Evolutionary conservation across 1,140 invertebrate species (phyloP).

Genomic region (Prorops nasuta): DNA sequence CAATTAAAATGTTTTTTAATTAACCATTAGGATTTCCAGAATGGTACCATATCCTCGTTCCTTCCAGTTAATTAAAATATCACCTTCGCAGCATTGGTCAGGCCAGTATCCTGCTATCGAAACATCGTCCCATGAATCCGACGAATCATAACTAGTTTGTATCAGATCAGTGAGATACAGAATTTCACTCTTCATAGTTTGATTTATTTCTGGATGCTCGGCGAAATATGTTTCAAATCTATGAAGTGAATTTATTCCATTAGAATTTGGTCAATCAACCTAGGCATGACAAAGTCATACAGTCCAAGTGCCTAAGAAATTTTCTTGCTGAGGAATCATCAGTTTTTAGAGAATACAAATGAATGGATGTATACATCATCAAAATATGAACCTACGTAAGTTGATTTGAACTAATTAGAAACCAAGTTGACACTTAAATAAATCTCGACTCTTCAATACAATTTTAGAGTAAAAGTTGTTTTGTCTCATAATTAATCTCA

Average conservation of each 20-base stretch:
- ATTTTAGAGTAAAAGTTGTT: too few species aligned
- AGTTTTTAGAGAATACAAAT: not conserved
- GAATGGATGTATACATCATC: not conserved
- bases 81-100: conserved; percentile 60
- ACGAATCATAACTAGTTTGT: conserved; percentile 55
- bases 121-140: conserved; percentile 60
- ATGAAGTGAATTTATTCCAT: conserved; percentile 2
- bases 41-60: conserved; percentile 60
- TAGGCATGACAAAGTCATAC: too few species aligned
- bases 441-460: too few species aligned
- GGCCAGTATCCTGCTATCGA: conserved; percentile 52
- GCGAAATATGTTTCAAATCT: conserved; percentile 22
- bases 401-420: not conserved
- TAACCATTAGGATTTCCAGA: conserved; percentile 60
- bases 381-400: not conserved
- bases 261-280: too few species aligned
- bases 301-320: not conserved
- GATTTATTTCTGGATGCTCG: conserved; percentile 17
- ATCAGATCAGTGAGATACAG: conserved; percentile 54
- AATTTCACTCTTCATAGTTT: conserved; percentile 40
- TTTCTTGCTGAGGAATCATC: not conserved
- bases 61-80: conserved; percentile 62
- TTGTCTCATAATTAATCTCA: not conserved
- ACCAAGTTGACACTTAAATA: not conserved
- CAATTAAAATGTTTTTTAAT: too few species aligned